phyloP scores from a whole-genome alignment of 2,797 vertebrate genomes.

The Psittacula echo region DNA sequence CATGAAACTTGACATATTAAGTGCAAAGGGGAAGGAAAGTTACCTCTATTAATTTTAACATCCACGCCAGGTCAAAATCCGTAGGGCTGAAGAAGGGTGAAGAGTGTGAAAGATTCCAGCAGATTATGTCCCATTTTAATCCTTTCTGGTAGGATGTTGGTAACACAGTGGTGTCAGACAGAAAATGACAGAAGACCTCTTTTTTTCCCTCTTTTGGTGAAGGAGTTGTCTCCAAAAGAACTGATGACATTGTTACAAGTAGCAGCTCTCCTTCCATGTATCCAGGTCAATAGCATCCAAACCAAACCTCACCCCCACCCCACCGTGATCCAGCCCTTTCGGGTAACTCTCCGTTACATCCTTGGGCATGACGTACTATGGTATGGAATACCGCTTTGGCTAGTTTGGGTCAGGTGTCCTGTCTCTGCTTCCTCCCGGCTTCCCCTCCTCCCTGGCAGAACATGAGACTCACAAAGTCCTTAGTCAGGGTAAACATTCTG shows the following conservation, averaged over 20 bases:
- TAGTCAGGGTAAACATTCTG: too few species aligned
- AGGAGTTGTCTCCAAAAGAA: background rate
- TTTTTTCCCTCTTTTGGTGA: background rate
- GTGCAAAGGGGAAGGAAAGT: background rate
- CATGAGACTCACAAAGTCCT: too few species aligned
- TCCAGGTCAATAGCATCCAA: background rate
- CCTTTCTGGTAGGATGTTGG: background rate
- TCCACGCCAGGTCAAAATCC: background rate
- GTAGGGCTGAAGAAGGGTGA: rapidly evolving
- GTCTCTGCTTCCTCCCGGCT: too few species aligned
- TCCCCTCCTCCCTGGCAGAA: too few species aligned
- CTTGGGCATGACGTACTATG: too few species aligned
- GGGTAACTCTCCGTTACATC: too few species aligned
- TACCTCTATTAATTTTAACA: background rate
- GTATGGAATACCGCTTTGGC: too few species aligned
- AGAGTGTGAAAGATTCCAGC: background rate
- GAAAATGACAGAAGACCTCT: background rate
- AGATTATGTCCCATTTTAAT: background rate
- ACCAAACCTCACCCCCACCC: too few species aligned
- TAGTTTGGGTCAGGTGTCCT: too few species aligned
- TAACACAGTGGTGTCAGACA: background rate
- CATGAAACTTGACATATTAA: background rate
- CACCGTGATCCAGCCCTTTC: too few species aligned
- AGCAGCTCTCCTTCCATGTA: background rate
- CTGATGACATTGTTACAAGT: background rate